These are phyloP conservation scores for Drosophila quinaria DNA, from an alignment of 2,888 invertebrate species.

Conservation along the genomic window DNA sequence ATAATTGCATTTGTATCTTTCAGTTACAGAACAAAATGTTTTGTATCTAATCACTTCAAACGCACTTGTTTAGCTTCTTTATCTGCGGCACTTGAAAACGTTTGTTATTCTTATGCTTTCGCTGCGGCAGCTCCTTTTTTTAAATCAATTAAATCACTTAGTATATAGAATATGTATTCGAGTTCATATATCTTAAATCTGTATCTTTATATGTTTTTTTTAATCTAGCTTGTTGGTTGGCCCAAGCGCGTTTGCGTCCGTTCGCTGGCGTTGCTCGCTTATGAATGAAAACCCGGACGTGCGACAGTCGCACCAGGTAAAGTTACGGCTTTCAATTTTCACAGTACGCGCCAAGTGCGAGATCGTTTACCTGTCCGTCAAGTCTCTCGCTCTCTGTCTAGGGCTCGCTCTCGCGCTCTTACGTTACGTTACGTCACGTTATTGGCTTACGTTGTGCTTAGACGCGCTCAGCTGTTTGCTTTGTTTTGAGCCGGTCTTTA, in stretches of 20 bases:
- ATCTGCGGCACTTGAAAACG: constrained; percentile 54
- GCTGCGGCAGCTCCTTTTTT: constrained; percentile 57
- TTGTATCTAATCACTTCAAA: constrained; percentile 11
- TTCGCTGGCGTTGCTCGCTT: constrained; percentile 84
- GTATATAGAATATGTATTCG: constrained; percentile 2
- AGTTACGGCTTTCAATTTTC: constrained; percentile 56
- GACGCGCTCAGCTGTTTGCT: constrained; percentile 59
- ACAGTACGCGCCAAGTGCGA: constrained; percentile 38
- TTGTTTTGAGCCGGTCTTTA: constrained; percentile 66
- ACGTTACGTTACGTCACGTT: constrained; percentile 20
- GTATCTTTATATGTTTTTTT: constrained; percentile 12
- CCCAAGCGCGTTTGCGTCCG: constrained; percentile 74
- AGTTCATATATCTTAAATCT: constrained; percentile 21
- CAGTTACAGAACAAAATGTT: background rate
- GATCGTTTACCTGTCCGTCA: constrained; percentile 43
- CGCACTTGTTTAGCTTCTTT: constrained; percentile 1
- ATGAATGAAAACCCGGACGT: constrained; percentile 84
- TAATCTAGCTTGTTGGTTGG: constrained; percentile 29
- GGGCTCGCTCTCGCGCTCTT: constrained; percentile 7
- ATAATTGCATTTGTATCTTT: constrained; percentile 81
- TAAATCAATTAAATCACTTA: constrained; percentile 30
- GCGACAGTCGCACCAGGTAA: constrained; percentile 73
- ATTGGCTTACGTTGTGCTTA: constrained; percentile 12
- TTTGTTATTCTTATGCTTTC: constrained; percentile 39
- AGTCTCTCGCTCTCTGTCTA: constrained; percentile 9